Percentiles rank a stretch among this genome's conserved stretches.
These are phyloP conservation scores for Calliphora vicina DNA, from an alignment of 1,140 invertebrate genomes.

Conservation along the genomic window DNA sequence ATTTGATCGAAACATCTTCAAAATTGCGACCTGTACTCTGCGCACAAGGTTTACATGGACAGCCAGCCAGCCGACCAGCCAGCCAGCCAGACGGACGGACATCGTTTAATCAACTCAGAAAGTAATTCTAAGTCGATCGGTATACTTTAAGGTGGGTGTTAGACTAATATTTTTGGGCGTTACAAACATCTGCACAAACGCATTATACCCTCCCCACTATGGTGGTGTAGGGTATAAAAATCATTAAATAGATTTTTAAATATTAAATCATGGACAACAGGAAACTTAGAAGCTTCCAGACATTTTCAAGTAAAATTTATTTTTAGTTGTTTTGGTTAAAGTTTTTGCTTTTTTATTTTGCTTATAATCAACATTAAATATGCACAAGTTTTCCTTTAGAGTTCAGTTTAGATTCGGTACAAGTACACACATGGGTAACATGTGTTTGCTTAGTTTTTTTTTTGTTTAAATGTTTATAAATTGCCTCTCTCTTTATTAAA, in stretches of 20 bases:
- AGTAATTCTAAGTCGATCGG: no score
- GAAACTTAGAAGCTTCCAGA: neutral
- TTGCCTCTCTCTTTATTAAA: neutral
- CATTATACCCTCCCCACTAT: no score
- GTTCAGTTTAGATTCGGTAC: neutral
- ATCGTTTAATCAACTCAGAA: no score
- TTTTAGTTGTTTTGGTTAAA: neutral
- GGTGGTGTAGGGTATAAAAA: no score
- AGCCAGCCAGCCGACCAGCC: no score
- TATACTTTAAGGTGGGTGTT: no score
- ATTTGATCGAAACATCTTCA: no score
- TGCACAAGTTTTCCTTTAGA: neutral
- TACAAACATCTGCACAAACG: no score
- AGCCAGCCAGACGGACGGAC: no score
- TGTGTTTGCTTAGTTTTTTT: conserved; percentile 15
- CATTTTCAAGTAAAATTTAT: neutral
- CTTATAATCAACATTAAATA: neutral
- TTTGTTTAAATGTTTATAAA: conserved; percentile 13
- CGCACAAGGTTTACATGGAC: no score
- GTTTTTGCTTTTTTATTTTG: neutral
- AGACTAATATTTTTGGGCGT: no score
- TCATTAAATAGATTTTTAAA: neutral
- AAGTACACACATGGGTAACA: conserved; percentile 12
- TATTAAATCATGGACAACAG: neutral
- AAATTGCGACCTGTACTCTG: no score